Conservation (phyloP, 2,888 invertebrate species). For the Listrodromus nycthemerus region DNA sequence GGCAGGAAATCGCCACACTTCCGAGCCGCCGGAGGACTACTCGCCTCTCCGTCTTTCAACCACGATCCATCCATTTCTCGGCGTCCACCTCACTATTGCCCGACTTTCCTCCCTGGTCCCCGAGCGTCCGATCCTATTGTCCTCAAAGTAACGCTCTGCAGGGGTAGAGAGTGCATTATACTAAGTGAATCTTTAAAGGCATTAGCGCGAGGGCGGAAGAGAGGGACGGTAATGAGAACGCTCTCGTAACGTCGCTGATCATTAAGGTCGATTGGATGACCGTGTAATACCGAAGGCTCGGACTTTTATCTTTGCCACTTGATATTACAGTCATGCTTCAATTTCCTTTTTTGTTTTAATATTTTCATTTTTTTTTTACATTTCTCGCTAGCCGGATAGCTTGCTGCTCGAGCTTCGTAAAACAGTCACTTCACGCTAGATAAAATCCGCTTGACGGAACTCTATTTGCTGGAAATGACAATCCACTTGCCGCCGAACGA, state of each 20-base stretch:
- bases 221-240: constrained; percentile 58
- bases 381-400: not conserved
- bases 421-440: not conserved
- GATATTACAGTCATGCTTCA: constrained; percentile 39
- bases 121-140: constrained; percentile 60
- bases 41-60: constrained; percentile 10
- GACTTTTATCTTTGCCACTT: constrained; percentile 3
- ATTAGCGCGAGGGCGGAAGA: constrained; percentile 48
- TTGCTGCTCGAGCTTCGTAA: not conserved
- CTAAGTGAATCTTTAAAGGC: constrained; percentile 67
- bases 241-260: constrained; percentile 60
- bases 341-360: constrained; percentile 29
- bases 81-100: constrained; percentile 32
- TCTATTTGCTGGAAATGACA: not conserved
- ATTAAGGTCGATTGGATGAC: constrained; percentile 56
- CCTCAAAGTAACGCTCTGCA: constrained; percentile 62
- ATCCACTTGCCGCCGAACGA: too few relatives aligned
- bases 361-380: constrained; percentile 1
- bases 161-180: constrained; percentile 63
- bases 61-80: not conserved
- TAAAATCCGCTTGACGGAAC: not conserved
- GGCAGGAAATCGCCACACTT: constrained; percentile 66
- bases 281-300: not conserved
- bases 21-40: constrained; percentile 50
- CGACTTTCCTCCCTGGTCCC: constrained; percentile 45